Base-by-base conservation (phyloP, 1,140 invertebrate genomes). In the Delia radicum region DNA sequence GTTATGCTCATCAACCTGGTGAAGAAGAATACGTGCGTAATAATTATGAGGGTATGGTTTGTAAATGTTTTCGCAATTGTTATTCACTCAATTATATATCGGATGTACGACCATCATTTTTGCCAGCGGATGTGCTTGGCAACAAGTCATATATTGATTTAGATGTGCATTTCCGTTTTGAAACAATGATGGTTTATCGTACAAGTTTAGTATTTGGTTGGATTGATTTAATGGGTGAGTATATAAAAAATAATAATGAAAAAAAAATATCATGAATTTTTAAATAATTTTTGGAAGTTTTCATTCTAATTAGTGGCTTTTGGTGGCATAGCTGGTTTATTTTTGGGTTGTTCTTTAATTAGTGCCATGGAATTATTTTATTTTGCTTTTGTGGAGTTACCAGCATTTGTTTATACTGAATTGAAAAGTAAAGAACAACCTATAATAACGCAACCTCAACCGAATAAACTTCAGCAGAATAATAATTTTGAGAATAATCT, bases 251-350 rank as follows among this genome's bases (percentile, higher is more conserved):
- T n/a, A 65, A 8, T 7, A 18, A 28, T 21, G 15, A 15, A 31
- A 2, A n/a, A 33, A 26, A 26, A 13, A 72, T 42, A 42, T 21
- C 5, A 42, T 12, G 2, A 42, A 4, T 31, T 42, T 72, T 13
- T 72, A 21, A 18, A 7, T 42, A 46, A 0, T 18, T 28, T 3
- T 63, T 10, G 15, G 13, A 10, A 48, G 27, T 28, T 55, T 48
- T 31, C 29, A 29, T 24, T 65, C 28, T 63, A 0, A 62, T 1
- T 18, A 92, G 91, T 92, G 37, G 90, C 91, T 15, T 93, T 92
- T 80, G 91, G 91, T 31, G 92, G 92, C 29, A 93, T 93, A 75
- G 92, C 92, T 6, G 92, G 93, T 0, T 87, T 94, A 3, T 94
- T 93, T 84, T 81, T 94, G 0, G 93, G 93, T 0, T 93, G 92